Percentiles rank a stretch among this genome's conserved stretches.
Conservation (phyloP, 2,113 vertebrate genomes). For the Acanthisitta chloris region DNA sequence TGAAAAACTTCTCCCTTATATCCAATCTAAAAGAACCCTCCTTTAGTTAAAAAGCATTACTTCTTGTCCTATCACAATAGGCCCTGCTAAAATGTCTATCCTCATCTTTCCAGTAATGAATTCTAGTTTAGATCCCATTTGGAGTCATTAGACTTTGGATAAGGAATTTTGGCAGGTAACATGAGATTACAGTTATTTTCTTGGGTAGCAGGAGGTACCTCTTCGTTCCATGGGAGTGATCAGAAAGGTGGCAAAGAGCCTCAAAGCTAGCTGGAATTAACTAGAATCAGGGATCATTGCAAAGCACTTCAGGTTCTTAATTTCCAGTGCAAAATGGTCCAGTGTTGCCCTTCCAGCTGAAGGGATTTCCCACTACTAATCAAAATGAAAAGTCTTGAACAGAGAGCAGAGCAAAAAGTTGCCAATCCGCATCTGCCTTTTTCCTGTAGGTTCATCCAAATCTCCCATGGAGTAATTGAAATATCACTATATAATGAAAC, state of each 20-base stretch:
- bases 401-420: not conserved
- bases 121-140: not conserved
- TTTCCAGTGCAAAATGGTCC: not conserved
- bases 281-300: not conserved
- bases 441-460: conserved; percentile 20
- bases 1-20: not conserved
- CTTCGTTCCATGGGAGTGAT: not conserved
- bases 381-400: not conserved
- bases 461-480: conserved; percentile 18
- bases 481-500: conserved; percentile 50
- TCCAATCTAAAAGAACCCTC: not conserved
- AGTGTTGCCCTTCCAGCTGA: not conserved
- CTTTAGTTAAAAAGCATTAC: not conserved
- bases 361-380: not conserved
- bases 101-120: not conserved
- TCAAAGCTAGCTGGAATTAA: not conserved
- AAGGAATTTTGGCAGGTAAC: not conserved
- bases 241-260: not conserved
- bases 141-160: not conserved
- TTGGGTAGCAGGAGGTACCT: not conserved
- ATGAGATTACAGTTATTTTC: not conserved
- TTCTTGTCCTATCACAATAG: not conserved
- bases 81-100: not conserved
- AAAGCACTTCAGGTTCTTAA: not conserved
- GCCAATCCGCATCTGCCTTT: not conserved